Evolutionary conservation across 2,113 vertebrate species (phyloP).

Genomic region (Grus americana): DNA sequence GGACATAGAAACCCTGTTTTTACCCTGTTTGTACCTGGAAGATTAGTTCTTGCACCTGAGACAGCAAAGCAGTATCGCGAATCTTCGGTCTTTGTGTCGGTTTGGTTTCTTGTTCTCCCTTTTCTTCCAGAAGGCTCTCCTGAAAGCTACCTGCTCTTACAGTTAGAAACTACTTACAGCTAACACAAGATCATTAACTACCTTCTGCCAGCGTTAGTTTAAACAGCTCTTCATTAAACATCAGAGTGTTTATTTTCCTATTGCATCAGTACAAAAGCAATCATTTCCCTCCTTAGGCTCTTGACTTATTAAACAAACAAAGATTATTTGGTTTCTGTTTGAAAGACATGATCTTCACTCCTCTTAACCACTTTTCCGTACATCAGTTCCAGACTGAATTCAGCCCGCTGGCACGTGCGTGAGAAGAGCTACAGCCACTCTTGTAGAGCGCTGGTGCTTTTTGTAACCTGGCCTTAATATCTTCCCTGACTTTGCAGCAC

Average conservation of each 20-base stretch:
- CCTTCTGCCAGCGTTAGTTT: neutral
- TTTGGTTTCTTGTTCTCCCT: neutral
- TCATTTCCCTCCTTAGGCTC: neutral
- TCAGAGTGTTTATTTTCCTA: slow-evolving; percentile 2
- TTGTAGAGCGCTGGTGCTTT: neutral
- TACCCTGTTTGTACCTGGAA: neutral
- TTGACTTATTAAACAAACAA: slow-evolving; percentile 31
- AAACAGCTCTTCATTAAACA: neutral
- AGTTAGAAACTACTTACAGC: neutral
- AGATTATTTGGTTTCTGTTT: neutral
- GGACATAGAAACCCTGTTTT: neutral
- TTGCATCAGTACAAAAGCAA: slow-evolving; percentile 42
- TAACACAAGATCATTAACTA: neutral
- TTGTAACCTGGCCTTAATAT: neutral
- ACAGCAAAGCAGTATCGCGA: neutral
- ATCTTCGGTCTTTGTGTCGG: neutral
- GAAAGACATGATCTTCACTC: neutral
- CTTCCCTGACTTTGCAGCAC: neutral
- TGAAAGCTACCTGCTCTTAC: neutral
- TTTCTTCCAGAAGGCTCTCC: neutral
- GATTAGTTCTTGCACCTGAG: neutral
- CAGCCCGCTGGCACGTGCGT: neutral
- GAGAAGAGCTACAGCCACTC: neutral
- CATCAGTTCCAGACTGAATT: neutral
- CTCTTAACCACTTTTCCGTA: neutral